Evolutionary conservation across 2,113 vertebrate species (phyloP).

Genomic region (Ranitomeya imitator): DNA sequence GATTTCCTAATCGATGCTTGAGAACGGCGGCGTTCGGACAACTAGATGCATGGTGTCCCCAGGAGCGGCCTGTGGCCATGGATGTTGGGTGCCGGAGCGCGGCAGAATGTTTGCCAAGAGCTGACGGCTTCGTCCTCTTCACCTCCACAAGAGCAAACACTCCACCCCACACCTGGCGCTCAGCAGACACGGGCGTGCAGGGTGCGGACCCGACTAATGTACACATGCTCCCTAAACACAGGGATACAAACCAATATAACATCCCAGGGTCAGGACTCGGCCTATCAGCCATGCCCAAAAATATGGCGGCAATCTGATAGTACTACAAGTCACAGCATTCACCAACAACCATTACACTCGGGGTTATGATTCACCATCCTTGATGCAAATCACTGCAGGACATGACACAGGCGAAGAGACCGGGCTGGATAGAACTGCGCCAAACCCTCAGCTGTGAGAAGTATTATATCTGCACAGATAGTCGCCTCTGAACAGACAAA

Average conservation of each 20-base stretch:
- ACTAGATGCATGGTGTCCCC: not conserved
- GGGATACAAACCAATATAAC: not conserved
- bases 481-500: too few relatives aligned
- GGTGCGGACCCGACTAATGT: not conserved
- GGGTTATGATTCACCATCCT: too few relatives aligned
- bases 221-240: not conserved
- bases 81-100: not conserved
- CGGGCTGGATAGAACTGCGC: too few relatives aligned
- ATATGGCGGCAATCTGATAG: not conserved
- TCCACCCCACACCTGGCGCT: not conserved
- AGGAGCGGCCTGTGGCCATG: not conserved
- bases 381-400: too few relatives aligned
- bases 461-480: too few relatives aligned
- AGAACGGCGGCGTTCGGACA: not conserved
- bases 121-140: not conserved
- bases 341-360: too few relatives aligned
- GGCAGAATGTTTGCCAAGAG: not conserved
- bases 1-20: not conserved
- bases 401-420: too few relatives aligned
- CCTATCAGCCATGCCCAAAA: not conserved
- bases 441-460: too few relatives aligned
- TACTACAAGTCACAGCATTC: too few relatives aligned
- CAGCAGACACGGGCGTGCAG: not conserved
- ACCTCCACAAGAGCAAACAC: not conserved
- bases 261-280: not conserved